A percentile compares a stretch with the other conserved stretches of the same genome.
Evolutionary conservation across 2,888 invertebrate genomes (phyloP).

Genomic region (Phyllotreta cruciferae): DNA sequence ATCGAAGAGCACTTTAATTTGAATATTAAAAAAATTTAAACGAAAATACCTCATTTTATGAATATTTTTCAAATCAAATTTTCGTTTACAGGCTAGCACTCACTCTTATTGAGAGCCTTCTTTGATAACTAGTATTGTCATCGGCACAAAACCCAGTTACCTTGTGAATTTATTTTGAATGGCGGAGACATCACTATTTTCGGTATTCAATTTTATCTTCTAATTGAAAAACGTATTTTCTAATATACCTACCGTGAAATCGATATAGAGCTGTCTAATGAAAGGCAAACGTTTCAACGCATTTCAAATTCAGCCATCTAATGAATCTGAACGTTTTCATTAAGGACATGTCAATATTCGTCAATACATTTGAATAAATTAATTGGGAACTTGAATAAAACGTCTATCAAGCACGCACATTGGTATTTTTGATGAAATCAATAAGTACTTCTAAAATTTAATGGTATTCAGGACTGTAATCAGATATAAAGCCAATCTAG

Average conservation of each 20-base stretch:
- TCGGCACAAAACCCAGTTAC: not conserved
- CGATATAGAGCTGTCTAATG: slow-evolving; percentile 2
- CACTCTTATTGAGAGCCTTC: not conserved
- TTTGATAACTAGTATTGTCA: slow-evolving; percentile 2
- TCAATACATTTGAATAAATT: slow-evolving; percentile 16
- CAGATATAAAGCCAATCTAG: not conserved
- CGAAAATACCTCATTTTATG: too few relatives aligned
- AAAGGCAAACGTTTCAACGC: slow-evolving; percentile 7
- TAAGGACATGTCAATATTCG: slow-evolving; percentile 16
- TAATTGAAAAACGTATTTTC: slow-evolving; percentile 16
- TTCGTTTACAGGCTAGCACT: not conserved
- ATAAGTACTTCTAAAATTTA: slow-evolving; percentile 6
- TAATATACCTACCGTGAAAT: slow-evolving; percentile 1
- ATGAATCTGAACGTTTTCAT: slow-evolving; percentile 15
- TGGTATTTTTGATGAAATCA: slow-evolving; percentile 14
- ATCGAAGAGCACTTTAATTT: not conserved
- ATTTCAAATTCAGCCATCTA: slow-evolving; percentile 13
- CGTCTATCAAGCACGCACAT: slow-evolving; percentile 12
- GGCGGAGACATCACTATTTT: slow-evolving; percentile 6
- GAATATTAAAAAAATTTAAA: not conserved
- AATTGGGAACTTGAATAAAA: slow-evolving; percentile 16
- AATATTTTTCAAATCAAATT: not conserved
- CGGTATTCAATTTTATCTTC: slow-evolving; percentile 2
- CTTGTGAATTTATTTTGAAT: slow-evolving; percentile 4
- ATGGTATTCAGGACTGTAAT: not conserved